Evolutionary conservation across 1,140 invertebrate genomes (phyloP), one percentile per base, ranked within the genome.

Genomic region (Anoplophora glabripennis): DNA sequence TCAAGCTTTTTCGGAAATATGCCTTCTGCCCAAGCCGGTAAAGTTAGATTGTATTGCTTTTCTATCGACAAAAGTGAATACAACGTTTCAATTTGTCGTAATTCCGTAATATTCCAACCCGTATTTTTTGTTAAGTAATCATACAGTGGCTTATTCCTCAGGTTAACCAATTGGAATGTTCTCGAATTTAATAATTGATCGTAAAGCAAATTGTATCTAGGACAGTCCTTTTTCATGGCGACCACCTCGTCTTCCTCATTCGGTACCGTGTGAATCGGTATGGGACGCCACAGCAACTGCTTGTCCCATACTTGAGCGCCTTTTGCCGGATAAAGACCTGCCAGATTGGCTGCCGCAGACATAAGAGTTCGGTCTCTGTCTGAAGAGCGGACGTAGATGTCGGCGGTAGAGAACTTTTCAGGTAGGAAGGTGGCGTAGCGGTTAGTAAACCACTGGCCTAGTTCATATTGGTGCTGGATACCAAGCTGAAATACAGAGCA

Each of bases 321-420:
- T 11, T 67, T 67, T 0, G 85, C 83, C 9, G 89, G 88, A 71
- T 86, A 92, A 61, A 90, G 81, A 4, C 90, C 90, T 57, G 92
- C 92, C 52, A 95, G 78, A 76, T 92, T 88, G 1, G 84, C 78
- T 72, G 89, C 79, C 0, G 91, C 93, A 65, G 90, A 94, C 88
- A 93, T 94, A 8, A 96, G 74, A 12, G 92, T 93, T 18, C 93
- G 80, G 77, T 96, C 91, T 1, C 86, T 84, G 77, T 93, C 88
- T 1, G 93, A 94, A 52, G 90, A 92, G 46, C 80, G 57, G 78
- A 72, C 18, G 67, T 67, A 42, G 18, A 73, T 61, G 28, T 70
- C 65, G 12, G 15, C 9, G 35, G 53, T 47, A 40, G 76, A 78
- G 65, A 86, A 86, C 1, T 58, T 55, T 9, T 71, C 35, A 12